Conservation (phyloP, 2,113 vertebrate genomes). For the Eleginops maclovinus region DNA sequence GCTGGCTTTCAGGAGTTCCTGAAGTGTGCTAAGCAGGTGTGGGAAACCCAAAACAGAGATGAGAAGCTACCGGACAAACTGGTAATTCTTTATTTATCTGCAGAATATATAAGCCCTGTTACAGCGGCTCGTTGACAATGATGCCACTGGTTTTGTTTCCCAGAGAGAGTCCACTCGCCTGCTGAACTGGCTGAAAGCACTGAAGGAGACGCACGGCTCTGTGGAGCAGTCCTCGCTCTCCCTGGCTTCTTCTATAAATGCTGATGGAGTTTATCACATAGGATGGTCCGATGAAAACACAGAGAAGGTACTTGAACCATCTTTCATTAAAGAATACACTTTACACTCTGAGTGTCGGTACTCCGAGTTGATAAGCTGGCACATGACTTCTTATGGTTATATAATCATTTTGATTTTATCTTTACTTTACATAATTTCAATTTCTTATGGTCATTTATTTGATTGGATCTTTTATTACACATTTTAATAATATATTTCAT, state of each 20-base stretch:
- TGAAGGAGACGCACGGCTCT: slow-evolving; percentile 84
- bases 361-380: too few species aligned
- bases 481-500: too few species aligned
- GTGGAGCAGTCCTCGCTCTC: slow-evolving; percentile 84
- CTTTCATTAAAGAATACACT: neutral
- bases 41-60: slow-evolving; percentile 75
- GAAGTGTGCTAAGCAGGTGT: slow-evolving; percentile 70
- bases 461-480: too few species aligned
- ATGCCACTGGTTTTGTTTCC: neutral
- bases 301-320: slow-evolving; percentile 60
- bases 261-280: slow-evolving; percentile 79
- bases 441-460: too few species aligned
- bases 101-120: neutral
- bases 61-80: slow-evolving; percentile 80
- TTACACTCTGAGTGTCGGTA: too few species aligned
- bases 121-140: neutral
- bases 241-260: slow-evolving; percentile 81
- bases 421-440: too few species aligned
- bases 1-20: slow-evolving; percentile 74
- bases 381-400: too few species aligned
- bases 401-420: too few species aligned
- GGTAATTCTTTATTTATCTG: slow-evolving; percentile 28
- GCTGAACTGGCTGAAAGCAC: slow-evolving; percentile 78
- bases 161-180: slow-evolving; percentile 78
- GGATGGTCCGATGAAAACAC: slow-evolving; percentile 61